Evolutionary conservation across 2,113 vertebrate species (phyloP).

Genomic region (Lagopus leucura): DNA sequence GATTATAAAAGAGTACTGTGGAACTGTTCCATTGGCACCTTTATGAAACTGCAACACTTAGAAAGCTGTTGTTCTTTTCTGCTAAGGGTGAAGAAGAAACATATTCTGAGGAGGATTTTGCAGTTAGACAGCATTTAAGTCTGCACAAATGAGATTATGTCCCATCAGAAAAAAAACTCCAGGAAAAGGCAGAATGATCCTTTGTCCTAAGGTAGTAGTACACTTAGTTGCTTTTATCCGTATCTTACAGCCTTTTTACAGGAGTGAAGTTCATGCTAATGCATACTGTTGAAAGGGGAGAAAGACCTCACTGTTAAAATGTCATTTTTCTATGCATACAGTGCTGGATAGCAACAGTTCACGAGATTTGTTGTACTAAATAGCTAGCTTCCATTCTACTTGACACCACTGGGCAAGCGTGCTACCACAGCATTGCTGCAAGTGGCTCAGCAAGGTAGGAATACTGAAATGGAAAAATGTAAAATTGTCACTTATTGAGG

Average conservation of each 20-base stretch:
- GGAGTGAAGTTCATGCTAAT: neutral
- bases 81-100: neutral
- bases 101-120: neutral
- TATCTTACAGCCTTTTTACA: neutral
- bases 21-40: neutral
- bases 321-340: neutral
- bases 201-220: neutral
- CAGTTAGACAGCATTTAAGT: neutral
- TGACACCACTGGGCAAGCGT: neutral
- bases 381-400: neutral
- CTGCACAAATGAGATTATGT: neutral
- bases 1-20: neutral
- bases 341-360: neutral
- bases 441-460: neutral
- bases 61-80: neutral
- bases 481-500: neutral
- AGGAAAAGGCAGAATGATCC: neutral
- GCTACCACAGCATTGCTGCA: fast-evolving
- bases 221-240: fast-evolving
- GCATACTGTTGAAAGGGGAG: neutral
- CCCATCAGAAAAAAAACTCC: neutral
- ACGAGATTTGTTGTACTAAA: neutral
- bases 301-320: neutral
- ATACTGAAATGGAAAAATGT: neutral
- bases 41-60: neutral